Percentiles rank a stretch among this genome's conserved stretches.
Conservation (phyloP, 2,113 vertebrate genomes). For the Clupea harengus region DNA sequence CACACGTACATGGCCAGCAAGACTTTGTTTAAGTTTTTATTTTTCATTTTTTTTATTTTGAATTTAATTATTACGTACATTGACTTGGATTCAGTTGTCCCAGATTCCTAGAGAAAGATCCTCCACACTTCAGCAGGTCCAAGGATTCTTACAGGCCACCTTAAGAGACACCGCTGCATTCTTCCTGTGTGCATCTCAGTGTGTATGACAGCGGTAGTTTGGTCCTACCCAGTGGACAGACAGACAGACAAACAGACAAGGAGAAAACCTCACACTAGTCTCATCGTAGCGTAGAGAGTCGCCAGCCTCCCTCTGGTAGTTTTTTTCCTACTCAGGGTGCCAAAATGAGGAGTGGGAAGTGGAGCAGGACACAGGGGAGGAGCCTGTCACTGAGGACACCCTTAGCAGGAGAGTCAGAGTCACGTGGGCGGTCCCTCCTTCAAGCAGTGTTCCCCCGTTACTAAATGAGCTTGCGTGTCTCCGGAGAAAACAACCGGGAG, state of each 20-base stretch:
- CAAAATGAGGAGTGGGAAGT: slow-evolving; percentile 74
- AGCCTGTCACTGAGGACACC: slow-evolving; percentile 49
- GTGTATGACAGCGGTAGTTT: neutral
- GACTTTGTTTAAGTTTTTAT: slow-evolving; percentile 20
- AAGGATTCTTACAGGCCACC: neutral
- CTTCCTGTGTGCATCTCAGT: neutral
- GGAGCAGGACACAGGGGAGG: slow-evolving; percentile 63
- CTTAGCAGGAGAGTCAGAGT: neutral
- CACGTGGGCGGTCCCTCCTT: neutral
- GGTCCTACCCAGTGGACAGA: slow-evolving; percentile 37
- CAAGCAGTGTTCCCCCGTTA: slow-evolving; percentile 9
- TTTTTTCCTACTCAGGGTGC: slow-evolving; percentile 73
- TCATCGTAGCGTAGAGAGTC: slow-evolving; percentile 55
- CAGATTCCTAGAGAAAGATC: too few relatives aligned
- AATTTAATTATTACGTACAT: neutral
- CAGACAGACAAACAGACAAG: slow-evolving; percentile 50
- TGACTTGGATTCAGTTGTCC: slow-evolving; percentile 15
- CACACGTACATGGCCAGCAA: slow-evolving; percentile 42
- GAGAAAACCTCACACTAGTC: slow-evolving; percentile 33
- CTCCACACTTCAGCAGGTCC: slow-evolving; percentile 39
- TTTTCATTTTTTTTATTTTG: too few relatives aligned
- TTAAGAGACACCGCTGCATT: neutral
- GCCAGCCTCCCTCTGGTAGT: slow-evolving; percentile 73
- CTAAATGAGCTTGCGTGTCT: slow-evolving; percentile 48
- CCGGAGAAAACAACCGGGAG: slow-evolving; percentile 45